These are phyloP conservation scores for Megaptera novaeangliae DNA, from an alignment of 2,113 vertebrate species.

Conservation along the genomic window DNA sequence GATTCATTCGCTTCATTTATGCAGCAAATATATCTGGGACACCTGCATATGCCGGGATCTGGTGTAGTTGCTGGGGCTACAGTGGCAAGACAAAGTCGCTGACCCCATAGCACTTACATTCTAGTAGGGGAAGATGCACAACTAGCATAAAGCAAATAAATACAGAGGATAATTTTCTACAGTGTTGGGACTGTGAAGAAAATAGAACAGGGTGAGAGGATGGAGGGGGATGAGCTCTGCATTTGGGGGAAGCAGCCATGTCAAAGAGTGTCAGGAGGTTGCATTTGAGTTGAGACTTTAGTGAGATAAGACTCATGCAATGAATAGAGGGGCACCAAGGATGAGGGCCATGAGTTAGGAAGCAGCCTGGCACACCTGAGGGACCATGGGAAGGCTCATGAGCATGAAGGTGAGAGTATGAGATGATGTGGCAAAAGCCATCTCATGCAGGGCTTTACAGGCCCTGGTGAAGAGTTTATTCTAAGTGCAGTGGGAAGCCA, in stretches of 20 bases:
- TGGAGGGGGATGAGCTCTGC: neutral
- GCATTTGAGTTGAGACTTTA: neutral
- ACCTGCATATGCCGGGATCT: neutral
- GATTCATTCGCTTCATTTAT: neutral
- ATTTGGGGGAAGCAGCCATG: neutral
- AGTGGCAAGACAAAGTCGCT: neutral
- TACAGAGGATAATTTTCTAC: no score
- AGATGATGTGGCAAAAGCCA: neutral
- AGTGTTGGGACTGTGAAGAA: neutral
- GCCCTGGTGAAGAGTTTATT: neutral
- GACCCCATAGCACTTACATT: neutral
- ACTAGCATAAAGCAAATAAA: neutral
- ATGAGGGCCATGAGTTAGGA: neutral
- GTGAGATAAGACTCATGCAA: neutral
- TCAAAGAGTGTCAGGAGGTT: neutral
- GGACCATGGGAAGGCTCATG: fast-evolving
- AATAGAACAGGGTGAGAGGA: neutral
- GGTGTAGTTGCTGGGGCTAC: no score
- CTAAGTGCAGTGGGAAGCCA: neutral
- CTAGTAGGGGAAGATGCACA: neutral
- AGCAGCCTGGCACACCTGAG: neutral
- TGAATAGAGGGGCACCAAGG: neutral
- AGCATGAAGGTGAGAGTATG: fast-evolving
- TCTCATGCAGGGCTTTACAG: neutral
- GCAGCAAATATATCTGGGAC: neutral